Evolutionary conservation across 2,888 invertebrate species (phyloP).

Genomic region (Limnephilus auricula): DNA sequence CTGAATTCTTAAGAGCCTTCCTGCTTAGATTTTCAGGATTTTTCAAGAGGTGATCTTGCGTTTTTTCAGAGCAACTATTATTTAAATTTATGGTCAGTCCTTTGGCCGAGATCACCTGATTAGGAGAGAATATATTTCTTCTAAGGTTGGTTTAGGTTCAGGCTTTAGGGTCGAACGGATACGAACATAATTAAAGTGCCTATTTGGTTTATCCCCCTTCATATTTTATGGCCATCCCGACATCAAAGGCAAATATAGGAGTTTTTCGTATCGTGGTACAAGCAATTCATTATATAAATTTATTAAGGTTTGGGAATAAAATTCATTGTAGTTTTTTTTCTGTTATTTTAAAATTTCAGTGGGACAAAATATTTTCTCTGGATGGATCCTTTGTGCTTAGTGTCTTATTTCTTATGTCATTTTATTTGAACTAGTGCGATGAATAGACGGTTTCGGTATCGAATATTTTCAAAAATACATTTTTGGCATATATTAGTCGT

Average conservation of each 20-base stretch:
- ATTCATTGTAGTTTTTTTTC: neutral
- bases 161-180: constrained; percentile 32
- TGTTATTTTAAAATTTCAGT: neutral
- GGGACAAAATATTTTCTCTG: neutral
- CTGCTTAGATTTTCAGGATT: constrained; percentile 3
- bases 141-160: neutral
- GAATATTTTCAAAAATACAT: too few relatives aligned
- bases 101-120: constrained; percentile 36
- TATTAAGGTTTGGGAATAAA: neutral
- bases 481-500: too few relatives aligned
- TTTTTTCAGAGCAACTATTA: constrained; percentile 27
- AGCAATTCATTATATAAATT: neutral
- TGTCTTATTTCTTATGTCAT: too few relatives aligned
- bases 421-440: too few relatives aligned
- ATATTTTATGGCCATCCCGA: constrained; percentile 31
- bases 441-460: too few relatives aligned
- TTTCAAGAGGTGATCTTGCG: constrained; percentile 18
- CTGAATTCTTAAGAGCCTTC: constrained; percentile 18
- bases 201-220: constrained; percentile 42
- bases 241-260: constrained; percentile 39
- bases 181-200: constrained; percentile 41
- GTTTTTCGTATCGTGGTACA: constrained; percentile 17
- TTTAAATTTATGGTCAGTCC: constrained; percentile 41
- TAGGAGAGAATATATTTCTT: constrained; percentile 9
- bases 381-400: neutral